Conservation (phyloP, 2,797 vertebrate species). For the Malacoraja senta region DNA sequence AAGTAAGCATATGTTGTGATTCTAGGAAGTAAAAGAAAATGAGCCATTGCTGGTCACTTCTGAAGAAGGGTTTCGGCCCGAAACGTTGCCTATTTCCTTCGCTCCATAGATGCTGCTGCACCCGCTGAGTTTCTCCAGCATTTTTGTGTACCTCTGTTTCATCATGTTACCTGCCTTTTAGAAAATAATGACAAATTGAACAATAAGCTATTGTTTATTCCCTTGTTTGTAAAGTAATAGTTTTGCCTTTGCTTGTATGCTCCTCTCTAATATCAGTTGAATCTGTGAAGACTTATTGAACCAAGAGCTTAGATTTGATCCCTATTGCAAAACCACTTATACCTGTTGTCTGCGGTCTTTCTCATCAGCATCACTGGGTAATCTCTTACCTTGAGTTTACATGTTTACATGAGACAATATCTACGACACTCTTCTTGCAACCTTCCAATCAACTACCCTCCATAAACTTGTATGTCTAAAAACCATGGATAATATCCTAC, state of each 20-base stretch:
- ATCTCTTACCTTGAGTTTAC: not conserved
- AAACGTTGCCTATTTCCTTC: no score
- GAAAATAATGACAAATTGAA: not conserved
- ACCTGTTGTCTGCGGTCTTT: not conserved
- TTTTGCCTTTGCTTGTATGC: not conserved
- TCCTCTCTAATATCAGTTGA: not conserved
- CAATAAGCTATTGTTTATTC: not conserved
- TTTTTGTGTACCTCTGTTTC: no score
- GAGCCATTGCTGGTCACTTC: no score
- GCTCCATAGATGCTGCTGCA: no score
- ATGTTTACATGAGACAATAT: not conserved
- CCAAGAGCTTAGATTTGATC: not conserved
- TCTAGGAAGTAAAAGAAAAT: no score
- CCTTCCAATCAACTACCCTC: not conserved
- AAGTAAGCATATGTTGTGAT: no score
- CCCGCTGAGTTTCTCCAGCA: no score
- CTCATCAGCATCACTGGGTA: not conserved
- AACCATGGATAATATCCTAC: not conserved
- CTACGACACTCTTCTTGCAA: not conserved
- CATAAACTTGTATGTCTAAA: not conserved
- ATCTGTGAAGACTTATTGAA: not conserved
- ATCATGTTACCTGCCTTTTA: not conserved
- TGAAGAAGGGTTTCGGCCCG: no score
- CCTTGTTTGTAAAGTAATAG: not conserved
- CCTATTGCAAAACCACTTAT: not conserved